Evolutionary conservation across 2,797 vertebrate species (phyloP).

Genomic region (Semotilus atromaculatus): DNA sequence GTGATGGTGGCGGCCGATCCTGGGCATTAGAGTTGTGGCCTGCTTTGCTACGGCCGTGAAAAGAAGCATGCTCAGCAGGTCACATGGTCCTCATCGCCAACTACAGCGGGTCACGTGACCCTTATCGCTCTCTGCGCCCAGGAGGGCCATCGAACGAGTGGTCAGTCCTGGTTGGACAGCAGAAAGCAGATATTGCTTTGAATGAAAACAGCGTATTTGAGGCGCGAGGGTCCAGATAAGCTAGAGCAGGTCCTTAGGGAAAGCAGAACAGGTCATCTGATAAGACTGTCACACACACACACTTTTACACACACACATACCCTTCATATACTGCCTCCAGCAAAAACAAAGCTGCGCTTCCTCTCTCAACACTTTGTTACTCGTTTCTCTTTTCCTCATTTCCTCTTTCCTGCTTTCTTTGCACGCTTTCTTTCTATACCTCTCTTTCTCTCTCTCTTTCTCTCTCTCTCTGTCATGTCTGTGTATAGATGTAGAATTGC

Average conservation of each 20-base stretch:
- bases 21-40: slow-evolving; percentile 66
- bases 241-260: slow-evolving; percentile 25
- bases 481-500: slow-evolving; percentile 47
- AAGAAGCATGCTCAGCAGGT: slow-evolving; percentile 71
- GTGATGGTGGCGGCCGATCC: slow-evolving; percentile 60
- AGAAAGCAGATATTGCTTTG: slow-evolving; percentile 32
- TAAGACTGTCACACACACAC: slow-evolving; percentile 23
- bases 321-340: not conserved
- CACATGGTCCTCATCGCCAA: slow-evolving; percentile 5
- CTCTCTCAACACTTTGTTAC: slow-evolving; percentile 27
- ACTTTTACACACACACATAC: slow-evolving; percentile 8
- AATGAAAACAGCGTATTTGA: slow-evolving; percentile 36
- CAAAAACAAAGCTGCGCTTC: not conserved
- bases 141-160: slow-evolving; percentile 31
- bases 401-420: slow-evolving; percentile 30
- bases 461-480: slow-evolving; percentile 21
- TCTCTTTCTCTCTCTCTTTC: slow-evolving; percentile 2
- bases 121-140: slow-evolving; percentile 15
- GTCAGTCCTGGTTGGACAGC: slow-evolving; percentile 34
- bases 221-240: slow-evolving; percentile 22
- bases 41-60: slow-evolving; percentile 67
- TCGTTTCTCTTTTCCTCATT: slow-evolving; percentile 27
- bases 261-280: slow-evolving; percentile 21
- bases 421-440: slow-evolving; percentile 6
- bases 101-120: slow-evolving; percentile 20